phyloP scores from a whole-genome alignment of 2,888 invertebrate genomes.

The Dimorphilus gyrociliatus region DNA sequence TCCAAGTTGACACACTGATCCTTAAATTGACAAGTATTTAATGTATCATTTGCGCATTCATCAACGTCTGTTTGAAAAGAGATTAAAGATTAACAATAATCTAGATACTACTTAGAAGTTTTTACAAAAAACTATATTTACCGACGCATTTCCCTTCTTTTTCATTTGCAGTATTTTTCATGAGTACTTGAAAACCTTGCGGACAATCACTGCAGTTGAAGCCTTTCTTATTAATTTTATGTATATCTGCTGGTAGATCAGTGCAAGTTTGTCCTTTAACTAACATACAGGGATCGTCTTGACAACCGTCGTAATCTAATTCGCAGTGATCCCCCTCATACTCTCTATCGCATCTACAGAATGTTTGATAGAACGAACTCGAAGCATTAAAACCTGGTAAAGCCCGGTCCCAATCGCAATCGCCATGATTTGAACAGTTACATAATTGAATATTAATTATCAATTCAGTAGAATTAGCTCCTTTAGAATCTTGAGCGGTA shows the following conservation, averaged over 20 bases:
- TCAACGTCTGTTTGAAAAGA: background rate
- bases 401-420: no score
- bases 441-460: constrained; percentile 1
- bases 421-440: constrained; percentile 2
- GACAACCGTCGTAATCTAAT: constrained; percentile 2
- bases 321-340: constrained; percentile 4
- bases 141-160: no score
- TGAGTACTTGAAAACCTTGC: background rate
- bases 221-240: background rate
- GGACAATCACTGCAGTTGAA: constrained; percentile 3
- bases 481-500: constrained; percentile 1
- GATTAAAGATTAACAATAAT: background rate
- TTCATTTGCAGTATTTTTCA: no score
- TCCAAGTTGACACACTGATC: no score
- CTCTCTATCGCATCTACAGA: no score
- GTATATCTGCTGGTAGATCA: constrained; percentile 1
- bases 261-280: no score
- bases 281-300: constrained; percentile 2
- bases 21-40: no score
- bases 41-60: background rate
- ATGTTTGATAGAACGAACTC: no score
- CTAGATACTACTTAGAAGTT: background rate
- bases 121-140: background rate
- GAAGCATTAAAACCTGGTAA: no score
- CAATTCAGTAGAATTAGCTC: background rate